Evolutionary conservation across 2,888 invertebrate species (phyloP).

Genomic region (Microctonus brassicae): DNA sequence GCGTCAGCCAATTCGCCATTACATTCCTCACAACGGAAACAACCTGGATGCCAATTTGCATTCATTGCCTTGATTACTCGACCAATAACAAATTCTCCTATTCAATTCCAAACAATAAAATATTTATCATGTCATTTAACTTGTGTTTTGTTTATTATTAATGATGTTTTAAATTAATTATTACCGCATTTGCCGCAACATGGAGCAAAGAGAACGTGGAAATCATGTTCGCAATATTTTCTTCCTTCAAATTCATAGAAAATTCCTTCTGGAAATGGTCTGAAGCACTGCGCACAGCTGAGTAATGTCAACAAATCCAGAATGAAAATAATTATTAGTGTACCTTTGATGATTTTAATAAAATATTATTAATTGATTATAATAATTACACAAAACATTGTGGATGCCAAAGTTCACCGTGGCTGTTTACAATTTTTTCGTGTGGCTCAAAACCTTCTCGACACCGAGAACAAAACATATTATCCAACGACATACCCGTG

Average conservation of each 20-base stretch:
- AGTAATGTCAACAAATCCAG: constrained; percentile 40
- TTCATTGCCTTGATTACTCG: constrained; percentile 99
- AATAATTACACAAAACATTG: constrained; percentile 96
- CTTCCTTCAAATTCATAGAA: constrained; percentile 99
- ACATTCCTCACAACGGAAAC: constrained; percentile 97
- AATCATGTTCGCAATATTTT: constrained; percentile 99
- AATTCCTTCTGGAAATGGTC: constrained; percentile 96
- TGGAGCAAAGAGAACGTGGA: constrained; percentile 96
- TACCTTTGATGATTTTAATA: neutral
- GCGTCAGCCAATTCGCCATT: constrained; percentile 92
- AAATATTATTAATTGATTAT: constrained; percentile 7
- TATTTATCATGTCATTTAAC: neutral
- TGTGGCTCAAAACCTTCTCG: constrained; percentile 95
- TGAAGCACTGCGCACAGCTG: constrained; percentile 98
- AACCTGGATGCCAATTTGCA: constrained; percentile 98
- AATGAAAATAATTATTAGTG: neutral
- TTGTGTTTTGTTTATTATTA: neutral
- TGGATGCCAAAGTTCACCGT: constrained; percentile 98
- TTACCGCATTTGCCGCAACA: constrained; percentile 84
- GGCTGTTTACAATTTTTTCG: constrained; percentile 99
- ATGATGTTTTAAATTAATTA: neutral
- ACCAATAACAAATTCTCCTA: constrained; percentile 96
- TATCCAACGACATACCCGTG: constrained; percentile 85
- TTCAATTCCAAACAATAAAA: constrained; percentile 40
- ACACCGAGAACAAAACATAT: constrained; percentile 96